phyloP scores from a whole-genome alignment of 2,797 vertebrate genomes.

The Pseudochirops cupreus region DNA sequence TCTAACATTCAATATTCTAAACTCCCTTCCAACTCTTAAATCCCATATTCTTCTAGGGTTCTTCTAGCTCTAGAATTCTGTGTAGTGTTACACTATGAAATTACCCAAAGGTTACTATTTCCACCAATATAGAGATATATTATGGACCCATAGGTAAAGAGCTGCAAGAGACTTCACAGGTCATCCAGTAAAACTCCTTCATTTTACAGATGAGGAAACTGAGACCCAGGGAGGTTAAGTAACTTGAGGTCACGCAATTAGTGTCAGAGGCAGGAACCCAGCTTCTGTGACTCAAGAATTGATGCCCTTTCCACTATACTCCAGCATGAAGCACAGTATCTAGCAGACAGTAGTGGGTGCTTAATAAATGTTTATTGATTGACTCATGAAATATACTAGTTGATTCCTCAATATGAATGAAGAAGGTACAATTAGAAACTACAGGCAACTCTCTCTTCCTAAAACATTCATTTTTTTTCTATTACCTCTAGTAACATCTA shows the following conservation, averaged over 20 bases:
- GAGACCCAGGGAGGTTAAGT: neutral
- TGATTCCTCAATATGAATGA: neutral
- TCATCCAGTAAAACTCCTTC: neutral
- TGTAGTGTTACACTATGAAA: neutral
- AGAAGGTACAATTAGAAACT: conserved; percentile 69
- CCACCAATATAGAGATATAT: neutral
- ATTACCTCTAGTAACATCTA: conserved; percentile 77
- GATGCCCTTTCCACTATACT: neutral
- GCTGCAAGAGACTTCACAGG: neutral
- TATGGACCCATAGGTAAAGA: neutral
- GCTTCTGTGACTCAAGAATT: neutral
- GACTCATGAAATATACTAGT: neutral
- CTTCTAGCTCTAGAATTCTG: neutral
- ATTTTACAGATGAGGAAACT: neutral
- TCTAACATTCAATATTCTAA: neutral
- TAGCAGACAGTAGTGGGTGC: neutral
- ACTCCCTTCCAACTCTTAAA: neutral
- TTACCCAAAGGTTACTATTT: neutral
- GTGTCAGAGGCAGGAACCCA: neutral
- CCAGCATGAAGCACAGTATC: neutral
- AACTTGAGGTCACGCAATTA: neutral
- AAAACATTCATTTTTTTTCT: conserved; percentile 78
- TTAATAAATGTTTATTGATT: neutral
- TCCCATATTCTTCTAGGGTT: neutral
- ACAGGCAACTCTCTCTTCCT: conserved; percentile 73